These are phyloP conservation scores for Trididemnum nubilum DNA, from an alignment of 23 tunicate genomes.

Conservation along the genomic window DNA sequence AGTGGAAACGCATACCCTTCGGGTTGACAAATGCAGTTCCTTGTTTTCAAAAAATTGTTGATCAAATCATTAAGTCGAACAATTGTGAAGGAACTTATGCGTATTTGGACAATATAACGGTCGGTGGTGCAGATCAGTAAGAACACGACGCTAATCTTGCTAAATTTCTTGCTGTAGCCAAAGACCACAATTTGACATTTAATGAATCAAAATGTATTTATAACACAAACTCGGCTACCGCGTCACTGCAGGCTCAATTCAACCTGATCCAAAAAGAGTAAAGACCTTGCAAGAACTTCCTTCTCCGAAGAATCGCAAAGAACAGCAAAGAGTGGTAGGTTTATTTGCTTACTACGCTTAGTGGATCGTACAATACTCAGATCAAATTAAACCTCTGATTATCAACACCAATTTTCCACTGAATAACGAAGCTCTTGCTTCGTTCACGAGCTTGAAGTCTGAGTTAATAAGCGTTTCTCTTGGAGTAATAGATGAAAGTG, in stretches of 20 bases:
- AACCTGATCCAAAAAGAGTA: conserved; percentile 19
- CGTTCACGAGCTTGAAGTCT: not conserved
- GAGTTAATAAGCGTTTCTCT: conserved; percentile 5
- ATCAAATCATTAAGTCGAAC: not conserved
- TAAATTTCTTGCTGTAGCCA: conserved; percentile 18
- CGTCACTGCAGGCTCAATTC: not conserved
- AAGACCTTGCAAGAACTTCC: conserved; percentile 25
- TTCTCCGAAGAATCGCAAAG: not conserved
- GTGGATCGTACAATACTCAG: conserved; percentile 12
- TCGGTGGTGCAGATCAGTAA: conserved; percentile 25
- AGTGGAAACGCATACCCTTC: conserved; percentile 30
- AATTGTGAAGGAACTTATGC: conserved; percentile 12
- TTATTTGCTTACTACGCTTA: not conserved
- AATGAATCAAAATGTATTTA: conserved; percentile 15
- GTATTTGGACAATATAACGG: conserved; percentile 36
- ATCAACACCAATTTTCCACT: conserved; percentile 8
- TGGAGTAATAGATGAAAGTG: conserved; percentile 12
- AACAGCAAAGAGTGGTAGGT: conserved; percentile 13
- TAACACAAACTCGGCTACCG: conserved; percentile 3
- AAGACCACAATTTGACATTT: not conserved
- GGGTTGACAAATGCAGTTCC: conserved; percentile 34
- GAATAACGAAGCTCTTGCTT: not conserved
- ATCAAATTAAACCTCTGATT: conserved; percentile 11
- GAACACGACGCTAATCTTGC: conserved; percentile 37
- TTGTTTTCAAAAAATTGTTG: conserved; percentile 15